phyloP scores from a whole-genome alignment of 2,797 vertebrate species.

The Oreortyx pictus region DNA sequence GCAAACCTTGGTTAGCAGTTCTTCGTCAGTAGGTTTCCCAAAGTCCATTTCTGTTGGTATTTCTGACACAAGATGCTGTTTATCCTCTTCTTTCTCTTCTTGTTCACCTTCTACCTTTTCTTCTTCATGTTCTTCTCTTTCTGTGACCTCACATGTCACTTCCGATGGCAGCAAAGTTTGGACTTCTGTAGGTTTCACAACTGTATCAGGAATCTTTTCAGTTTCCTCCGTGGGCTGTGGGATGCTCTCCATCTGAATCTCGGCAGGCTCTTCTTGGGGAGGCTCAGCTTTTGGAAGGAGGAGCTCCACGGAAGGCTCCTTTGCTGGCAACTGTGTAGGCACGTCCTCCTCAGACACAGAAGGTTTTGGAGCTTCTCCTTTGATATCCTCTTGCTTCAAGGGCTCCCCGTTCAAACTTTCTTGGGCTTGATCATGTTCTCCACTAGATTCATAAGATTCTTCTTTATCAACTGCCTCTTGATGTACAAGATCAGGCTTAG shows the following conservation, averaged over 20 bases:
- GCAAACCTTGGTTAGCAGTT: slow-evolving; percentile 71
- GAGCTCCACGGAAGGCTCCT: slow-evolving; percentile 46
- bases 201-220: slow-evolving; percentile 68
- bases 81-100: slow-evolving; percentile 71
- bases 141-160: slow-evolving; percentile 23
- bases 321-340: slow-evolving; percentile 53
- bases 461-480: slow-evolving; percentile 98
- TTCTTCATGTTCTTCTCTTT: slow-evolving; percentile 65
- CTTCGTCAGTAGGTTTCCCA: slow-evolving; percentile 35
- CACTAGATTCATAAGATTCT: slow-evolving; percentile 92
- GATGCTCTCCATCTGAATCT: slow-evolving; percentile 80
- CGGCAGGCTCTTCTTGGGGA: slow-evolving; percentile 61
- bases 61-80: slow-evolving; percentile 69
- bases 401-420: slow-evolving; percentile 79
- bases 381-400: slow-evolving; percentile 75
- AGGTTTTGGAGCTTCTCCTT: slow-evolving; percentile 70
- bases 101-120: slow-evolving; percentile 75
- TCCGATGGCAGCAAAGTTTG: slow-evolving; percentile 52
- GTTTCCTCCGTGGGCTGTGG: slow-evolving; percentile 79
- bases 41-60: slow-evolving; percentile 61
- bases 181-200: slow-evolving; percentile 66
- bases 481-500: slow-evolving; percentile 92
- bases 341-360: slow-evolving; percentile 58
- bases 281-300: slow-evolving; percentile 55
- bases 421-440: slow-evolving; percentile 79